phyloP scores from a whole-genome alignment of 2,113 vertebrate species.

The Cheilinus undulatus region DNA sequence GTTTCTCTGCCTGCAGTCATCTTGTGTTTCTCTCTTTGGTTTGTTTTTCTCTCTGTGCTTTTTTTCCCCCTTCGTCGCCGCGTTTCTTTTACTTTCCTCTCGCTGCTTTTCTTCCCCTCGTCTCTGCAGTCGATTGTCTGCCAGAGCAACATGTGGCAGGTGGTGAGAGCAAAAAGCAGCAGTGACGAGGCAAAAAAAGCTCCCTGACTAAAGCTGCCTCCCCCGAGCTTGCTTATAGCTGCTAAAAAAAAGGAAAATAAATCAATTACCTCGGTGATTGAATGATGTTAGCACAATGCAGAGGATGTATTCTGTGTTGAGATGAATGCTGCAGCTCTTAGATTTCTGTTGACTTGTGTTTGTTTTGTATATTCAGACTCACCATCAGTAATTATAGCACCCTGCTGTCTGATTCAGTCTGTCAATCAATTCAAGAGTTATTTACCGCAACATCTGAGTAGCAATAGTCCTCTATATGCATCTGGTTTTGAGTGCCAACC shows the following conservation, averaged over 20 bases:
- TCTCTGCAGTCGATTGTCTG: slow-evolving; percentile 59
- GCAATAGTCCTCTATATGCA: slow-evolving; percentile 19
- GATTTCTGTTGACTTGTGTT: slow-evolving; percentile 59
- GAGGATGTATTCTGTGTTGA: slow-evolving; percentile 60
- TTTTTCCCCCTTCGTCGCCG: slow-evolving; percentile 10
- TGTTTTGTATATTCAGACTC: slow-evolving; percentile 51
- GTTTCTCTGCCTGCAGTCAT: slow-evolving; percentile 33
- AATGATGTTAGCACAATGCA: slow-evolving; percentile 73
- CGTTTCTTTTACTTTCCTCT: slow-evolving; percentile 21
- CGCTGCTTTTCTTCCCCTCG: slow-evolving; percentile 25
- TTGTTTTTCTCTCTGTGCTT: slow-evolving; percentile 10
- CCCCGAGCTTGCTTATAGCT: slow-evolving; percentile 63
- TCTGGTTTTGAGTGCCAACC: slow-evolving; percentile 25
- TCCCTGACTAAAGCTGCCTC: slow-evolving; percentile 57
- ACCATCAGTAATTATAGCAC: slow-evolving; percentile 70
- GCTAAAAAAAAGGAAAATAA: slow-evolving; percentile 39
- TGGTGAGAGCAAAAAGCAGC: slow-evolving; percentile 52
- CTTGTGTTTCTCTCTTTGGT: slow-evolving; percentile 7
- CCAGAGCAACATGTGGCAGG: slow-evolving; percentile 79
- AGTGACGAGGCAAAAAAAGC: slow-evolving; percentile 22
- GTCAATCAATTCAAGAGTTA: slow-evolving; percentile 70
- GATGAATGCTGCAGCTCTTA: slow-evolving; percentile 64
- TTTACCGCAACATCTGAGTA: slow-evolving; percentile 53
- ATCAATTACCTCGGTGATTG: slow-evolving; percentile 76
- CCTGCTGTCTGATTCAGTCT: slow-evolving; percentile 55